Percentiles rank a stretch among this genome's conserved stretches.
phyloP scores from a whole-genome alignment of 35 echinoderm and acorn worm genomes.

The Ptychodera flava region DNA sequence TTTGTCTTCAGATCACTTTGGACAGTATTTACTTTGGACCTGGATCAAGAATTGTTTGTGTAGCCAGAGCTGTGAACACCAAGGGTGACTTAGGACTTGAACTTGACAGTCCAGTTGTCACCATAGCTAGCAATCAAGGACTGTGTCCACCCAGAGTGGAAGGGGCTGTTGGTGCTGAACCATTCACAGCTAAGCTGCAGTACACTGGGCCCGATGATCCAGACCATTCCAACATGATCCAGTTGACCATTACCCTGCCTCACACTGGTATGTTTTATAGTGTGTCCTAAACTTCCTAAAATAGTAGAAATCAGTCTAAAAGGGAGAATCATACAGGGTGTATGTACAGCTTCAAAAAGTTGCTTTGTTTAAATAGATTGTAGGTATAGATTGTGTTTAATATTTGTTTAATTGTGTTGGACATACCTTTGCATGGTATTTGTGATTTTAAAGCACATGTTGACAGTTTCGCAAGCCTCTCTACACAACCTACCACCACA shows the following conservation, averaged over 20 bases:
- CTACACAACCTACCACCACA: no score
- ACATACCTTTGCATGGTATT: no score
- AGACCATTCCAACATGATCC: constrained; percentile 84
- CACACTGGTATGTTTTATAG: constrained; percentile 76
- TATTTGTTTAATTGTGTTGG: no score
- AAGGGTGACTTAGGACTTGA: constrained; percentile 78
- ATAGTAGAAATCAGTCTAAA: no score
- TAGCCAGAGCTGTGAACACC: constrained; percentile 70
- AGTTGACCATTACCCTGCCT: constrained; percentile 94
- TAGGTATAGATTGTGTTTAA: no score
- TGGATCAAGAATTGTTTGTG: constrained; percentile 78
- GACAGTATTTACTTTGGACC: constrained; percentile 99
- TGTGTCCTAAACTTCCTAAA: no score
- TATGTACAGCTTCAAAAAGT: no score
- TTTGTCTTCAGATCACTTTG: constrained; percentile 68
- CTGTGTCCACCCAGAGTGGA: constrained; percentile 76
- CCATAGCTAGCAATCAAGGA: constrained; percentile 60
- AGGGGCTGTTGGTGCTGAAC: constrained; percentile 86
- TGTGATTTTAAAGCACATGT: no score
- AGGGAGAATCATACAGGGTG: no score
- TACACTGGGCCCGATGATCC: constrained; percentile 85
- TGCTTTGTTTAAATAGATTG: no score
- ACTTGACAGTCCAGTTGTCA: constrained; percentile 42
- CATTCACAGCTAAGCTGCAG: constrained; percentile 84
- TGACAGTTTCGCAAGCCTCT: no score